phyloP scores from a whole-genome alignment of 2,797 vertebrate genomes.

The Centroberyx gerrardi region DNA sequence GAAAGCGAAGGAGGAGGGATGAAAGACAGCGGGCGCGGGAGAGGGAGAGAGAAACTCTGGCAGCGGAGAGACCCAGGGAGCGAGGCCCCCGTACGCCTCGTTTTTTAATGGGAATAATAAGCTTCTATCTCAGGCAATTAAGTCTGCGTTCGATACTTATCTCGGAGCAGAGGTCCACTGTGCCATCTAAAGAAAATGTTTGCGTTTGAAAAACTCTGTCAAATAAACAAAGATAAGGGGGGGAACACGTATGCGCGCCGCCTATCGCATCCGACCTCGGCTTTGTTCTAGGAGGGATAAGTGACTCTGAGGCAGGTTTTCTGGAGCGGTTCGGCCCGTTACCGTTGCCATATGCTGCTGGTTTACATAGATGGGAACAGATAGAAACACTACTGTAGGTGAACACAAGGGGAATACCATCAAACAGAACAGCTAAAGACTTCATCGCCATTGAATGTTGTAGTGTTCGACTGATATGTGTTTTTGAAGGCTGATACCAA shows the following conservation, averaged over 20 bases:
- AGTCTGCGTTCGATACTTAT: slow-evolving; percentile 84
- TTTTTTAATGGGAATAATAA: slow-evolving; percentile 86
- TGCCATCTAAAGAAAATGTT: slow-evolving; percentile 90
- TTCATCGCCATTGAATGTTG: background rate
- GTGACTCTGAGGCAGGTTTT: slow-evolving; percentile 70
- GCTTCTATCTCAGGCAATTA: slow-evolving; percentile 88
- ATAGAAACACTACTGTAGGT: slow-evolving; percentile 2
- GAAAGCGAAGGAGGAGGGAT: slow-evolving; percentile 48
- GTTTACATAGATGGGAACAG: slow-evolving; percentile 26
- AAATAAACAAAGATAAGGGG: slow-evolving; percentile 75
- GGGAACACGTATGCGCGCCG: slow-evolving; percentile 63
- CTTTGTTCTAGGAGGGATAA: slow-evolving; percentile 82
- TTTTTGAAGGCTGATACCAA: background rate
- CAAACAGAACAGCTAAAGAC: background rate
- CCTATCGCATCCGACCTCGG: slow-evolving; percentile 69
- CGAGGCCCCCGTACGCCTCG: slow-evolving; percentile 63
- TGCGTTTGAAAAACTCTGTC: slow-evolving; percentile 87
- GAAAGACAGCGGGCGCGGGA: slow-evolving; percentile 33
- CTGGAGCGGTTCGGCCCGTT: slow-evolving; percentile 39
- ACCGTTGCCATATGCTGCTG: slow-evolving; percentile 31
- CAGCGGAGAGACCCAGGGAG: slow-evolving; percentile 63
- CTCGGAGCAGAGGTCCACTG: slow-evolving; percentile 80
- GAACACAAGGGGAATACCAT: slow-evolving; percentile 1
- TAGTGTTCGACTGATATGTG: too few species aligned
- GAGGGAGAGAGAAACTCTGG: slow-evolving; percentile 34